Base-by-base conservation (phyloP, 37 sponge, comb jelly and placozoan genomes). In the Dysidea cf. avara region DNA sequence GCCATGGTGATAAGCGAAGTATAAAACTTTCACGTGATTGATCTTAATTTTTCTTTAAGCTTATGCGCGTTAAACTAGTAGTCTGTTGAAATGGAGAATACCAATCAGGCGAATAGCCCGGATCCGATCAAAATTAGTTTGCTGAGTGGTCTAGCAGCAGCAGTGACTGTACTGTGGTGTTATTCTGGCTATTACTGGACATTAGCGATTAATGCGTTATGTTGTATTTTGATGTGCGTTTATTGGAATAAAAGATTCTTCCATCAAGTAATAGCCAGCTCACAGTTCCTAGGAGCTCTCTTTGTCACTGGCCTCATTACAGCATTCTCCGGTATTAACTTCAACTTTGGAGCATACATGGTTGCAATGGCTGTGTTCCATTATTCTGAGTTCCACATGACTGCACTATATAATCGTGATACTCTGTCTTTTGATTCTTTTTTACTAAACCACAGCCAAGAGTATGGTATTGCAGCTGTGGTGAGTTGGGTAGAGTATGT, bases 381-480 rank as follows among this genome's bases (percentile, higher is more conserved):
- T 64, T 55, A 66, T 25, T 94, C 99, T 5, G 99, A 97, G 68
- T 97, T 83, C 65, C 57, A 91, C 60, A 29, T 78, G n/a, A 91
- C 95, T 1, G 85, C 99, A 2, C 30, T 91, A 6, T 93, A 81
- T 75, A 97, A 94, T 57, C 56, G 83, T 32, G 36, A 64, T 53
- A 77, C 81, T 32, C 83, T 97, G 9, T 70, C 79, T 39, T 61
- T 86, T 7, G 83, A 94, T 52, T 91, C 99, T 7, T 97, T 89
- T 61, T 80, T 97, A 9, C 62, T 97, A 22, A 91, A 94, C 71
- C 99, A 97, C 83, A 94, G 95, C 66, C 51, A 33, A 17, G 92
- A 88, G 51, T 97, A 97, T 48, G 76, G 37, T 47, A 43, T 86
- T 7, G 99, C 99, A 18, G 82, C 89, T 31, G 66, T 75, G 20